Evolutionary conservation across 2,888 invertebrate genomes (phyloP).

Genomic region (Vanessa cardui): DNA sequence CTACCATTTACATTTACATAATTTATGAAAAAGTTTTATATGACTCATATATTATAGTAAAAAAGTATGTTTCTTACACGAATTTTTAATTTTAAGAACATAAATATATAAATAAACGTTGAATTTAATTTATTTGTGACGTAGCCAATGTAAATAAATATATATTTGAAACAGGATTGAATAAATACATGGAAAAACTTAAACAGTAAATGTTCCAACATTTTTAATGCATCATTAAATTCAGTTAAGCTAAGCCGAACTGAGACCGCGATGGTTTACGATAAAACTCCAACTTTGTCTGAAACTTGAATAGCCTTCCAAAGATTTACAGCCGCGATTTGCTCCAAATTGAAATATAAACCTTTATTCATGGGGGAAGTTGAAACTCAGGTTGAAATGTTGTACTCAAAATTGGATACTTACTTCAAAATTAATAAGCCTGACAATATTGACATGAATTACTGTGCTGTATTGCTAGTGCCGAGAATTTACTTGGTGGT

Average conservation of each 20-base stretch:
- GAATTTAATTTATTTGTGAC: too few relatives aligned
- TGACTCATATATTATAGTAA: too few relatives aligned
- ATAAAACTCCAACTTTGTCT: slow-evolving; percentile 3
- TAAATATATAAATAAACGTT: too few relatives aligned
- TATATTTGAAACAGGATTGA: neutral
- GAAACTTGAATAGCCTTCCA: slow-evolving; percentile 33
- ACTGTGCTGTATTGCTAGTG: too few relatives aligned
- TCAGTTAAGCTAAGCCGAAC: slow-evolving; percentile 8
- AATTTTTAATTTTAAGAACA: too few relatives aligned
- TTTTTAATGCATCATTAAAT: slow-evolving; percentile 7
- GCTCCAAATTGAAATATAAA: slow-evolving; percentile 24
- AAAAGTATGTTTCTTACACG: too few relatives aligned
- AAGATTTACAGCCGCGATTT: slow-evolving; percentile 32
- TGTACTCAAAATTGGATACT: neutral
- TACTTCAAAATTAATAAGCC: too few relatives aligned
- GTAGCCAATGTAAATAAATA: neutral
- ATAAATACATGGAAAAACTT: neutral
- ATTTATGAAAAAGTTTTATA: too few relatives aligned
- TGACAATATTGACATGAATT: too few relatives aligned
- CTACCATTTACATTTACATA: too few relatives aligned
- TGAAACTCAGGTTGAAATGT: neutral
- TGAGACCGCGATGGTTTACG: neutral
- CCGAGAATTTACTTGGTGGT: too few relatives aligned
- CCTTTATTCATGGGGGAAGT: neutral
- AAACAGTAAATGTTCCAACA: neutral